Evolutionary conservation across 2,888 invertebrate genomes (phyloP), one percentile per base, ranked within the genome.

Genomic region (Xanthia togata): DNA sequence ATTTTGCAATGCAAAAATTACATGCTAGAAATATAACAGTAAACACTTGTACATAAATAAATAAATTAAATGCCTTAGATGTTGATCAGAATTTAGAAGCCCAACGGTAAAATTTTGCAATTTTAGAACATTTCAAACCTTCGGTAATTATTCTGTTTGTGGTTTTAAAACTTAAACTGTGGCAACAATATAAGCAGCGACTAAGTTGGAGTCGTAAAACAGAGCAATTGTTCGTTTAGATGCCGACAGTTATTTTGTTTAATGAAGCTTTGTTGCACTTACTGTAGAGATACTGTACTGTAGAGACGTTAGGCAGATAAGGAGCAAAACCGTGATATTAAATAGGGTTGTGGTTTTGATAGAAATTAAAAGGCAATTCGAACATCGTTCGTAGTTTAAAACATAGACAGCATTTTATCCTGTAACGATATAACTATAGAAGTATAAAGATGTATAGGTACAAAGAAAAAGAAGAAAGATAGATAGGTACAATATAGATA

Each of bases 101-200:
- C 17, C 17, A 47, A 6, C 5, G 47, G 17, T 14, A 47, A 4
- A 47, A 47, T n/a, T 9, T 38, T 5, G 11, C 4, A 4, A 23
- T 23, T 17, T 44, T 47, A 17, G 47, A 17, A 47, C 47, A 50
- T 50, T 11, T 41, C 11, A 11, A 9, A 8, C 53, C 70, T 81
- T 85, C 67, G 55, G 73, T 53, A 8, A 26, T 53, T 26, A 38
- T 59, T 44, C 2, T 2, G 0, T 6, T 20, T 11, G 44, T 72
- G 70, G 57, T 44, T 53, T 73, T 23, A 8, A 50, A 76, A 78
- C 77, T 68, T 89, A 90, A 90, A 90, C 86, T 87, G 64, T 73
- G 74, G 89, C 87, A 89, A 89, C 91, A 91, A 87, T 90, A 89
- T 89, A 87, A 87, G 77, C 86, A 79, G 75, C 84, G 83, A 84